Percentiles rank a stretch among this genome's conserved stretches.
These are phyloP conservation scores for Aleiodes alternator DNA, from an alignment of 2,888 invertebrate genomes.

Conservation along the genomic window DNA sequence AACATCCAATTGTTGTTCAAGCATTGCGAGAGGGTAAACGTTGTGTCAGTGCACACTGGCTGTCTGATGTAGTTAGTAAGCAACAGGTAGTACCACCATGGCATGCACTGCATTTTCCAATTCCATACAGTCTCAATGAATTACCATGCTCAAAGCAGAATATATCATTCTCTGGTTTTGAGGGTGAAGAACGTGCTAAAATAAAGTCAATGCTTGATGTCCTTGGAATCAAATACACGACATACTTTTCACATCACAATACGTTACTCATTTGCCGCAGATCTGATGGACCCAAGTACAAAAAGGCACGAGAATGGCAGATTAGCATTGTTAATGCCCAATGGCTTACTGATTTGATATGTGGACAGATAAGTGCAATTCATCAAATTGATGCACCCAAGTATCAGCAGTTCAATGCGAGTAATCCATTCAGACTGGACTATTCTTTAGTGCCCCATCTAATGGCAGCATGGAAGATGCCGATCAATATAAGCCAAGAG, in stretches of 20 bases:
- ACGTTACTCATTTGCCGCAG: constrained; percentile 87
- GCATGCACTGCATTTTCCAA: constrained; percentile 95
- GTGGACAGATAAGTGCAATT: constrained; percentile 90
- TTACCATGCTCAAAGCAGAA: constrained; percentile 86
- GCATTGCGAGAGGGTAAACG: constrained; percentile 82
- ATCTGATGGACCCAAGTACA: constrained; percentile 90
- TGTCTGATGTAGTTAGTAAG: constrained; percentile 92
- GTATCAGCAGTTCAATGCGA: constrained; percentile 90
- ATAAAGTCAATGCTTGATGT: constrained; percentile 90
- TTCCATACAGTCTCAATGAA: constrained; percentile 82
- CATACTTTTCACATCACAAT: constrained; percentile 87
- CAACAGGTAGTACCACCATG: constrained; percentile 94
- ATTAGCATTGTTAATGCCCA: constrained; percentile 93
- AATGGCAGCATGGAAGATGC: constrained; percentile 96
- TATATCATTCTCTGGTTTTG: constrained; percentile 92
- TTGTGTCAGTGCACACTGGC: constrained; percentile 91
- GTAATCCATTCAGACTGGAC: constrained; percentile 90
- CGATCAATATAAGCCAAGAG: constrained; percentile 92
- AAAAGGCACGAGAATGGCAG: constrained; percentile 94
- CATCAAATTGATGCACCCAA: constrained; percentile 88
- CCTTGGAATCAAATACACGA: constrained; percentile 89
- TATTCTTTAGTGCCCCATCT: constrained; percentile 90
- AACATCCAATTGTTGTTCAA: constrained; percentile 93
- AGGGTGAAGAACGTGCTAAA: constrained; percentile 88
- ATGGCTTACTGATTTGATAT: constrained; percentile 94